Evolutionary conservation across 2,797 vertebrate genomes (phyloP).

Genomic region (Tragopan temminckii): DNA sequence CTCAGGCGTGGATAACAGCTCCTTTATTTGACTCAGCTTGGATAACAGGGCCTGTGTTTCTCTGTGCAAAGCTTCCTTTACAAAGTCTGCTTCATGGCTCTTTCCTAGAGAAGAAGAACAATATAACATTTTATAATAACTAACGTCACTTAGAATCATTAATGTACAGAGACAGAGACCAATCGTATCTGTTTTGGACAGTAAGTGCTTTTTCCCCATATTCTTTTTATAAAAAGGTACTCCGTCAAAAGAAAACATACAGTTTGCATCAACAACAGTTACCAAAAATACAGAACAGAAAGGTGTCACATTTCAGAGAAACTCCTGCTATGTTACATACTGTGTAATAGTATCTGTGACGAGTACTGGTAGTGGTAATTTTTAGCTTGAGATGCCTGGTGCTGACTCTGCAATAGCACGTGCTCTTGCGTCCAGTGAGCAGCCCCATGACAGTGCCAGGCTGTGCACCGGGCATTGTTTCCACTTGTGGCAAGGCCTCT

Average conservation of each 20-base stretch:
- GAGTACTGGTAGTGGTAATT: conserved; percentile 65
- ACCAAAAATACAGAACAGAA: conserved; percentile 74
- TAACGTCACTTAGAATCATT: conserved; percentile 52
- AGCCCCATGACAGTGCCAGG: conserved; percentile 47
- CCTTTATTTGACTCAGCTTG: conserved; percentile 84
- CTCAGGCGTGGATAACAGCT: conserved; percentile 82
- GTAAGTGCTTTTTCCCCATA: conserved; percentile 23
- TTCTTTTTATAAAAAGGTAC: conserved; percentile 77
- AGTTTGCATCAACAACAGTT: conserved; percentile 75
- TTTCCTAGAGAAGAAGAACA: conserved; percentile 83
- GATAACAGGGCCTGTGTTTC: conserved; percentile 79
- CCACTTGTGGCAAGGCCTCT: conserved; percentile 52
- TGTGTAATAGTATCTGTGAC: conserved; percentile 60
- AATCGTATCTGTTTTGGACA: neutral
- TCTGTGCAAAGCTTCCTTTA: conserved; percentile 81
- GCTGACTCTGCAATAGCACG: conserved; percentile 66
- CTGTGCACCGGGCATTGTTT: conserved; percentile 38
- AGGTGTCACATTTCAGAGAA: conserved; percentile 55
- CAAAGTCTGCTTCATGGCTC: conserved; percentile 77
- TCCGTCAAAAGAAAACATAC: conserved; percentile 77
- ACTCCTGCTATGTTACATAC: conserved; percentile 54
- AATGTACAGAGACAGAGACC: conserved; percentile 27
- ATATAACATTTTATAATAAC: conserved; percentile 74
- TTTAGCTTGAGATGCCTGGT: conserved; percentile 64
- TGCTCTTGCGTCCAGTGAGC: conserved; percentile 43